phyloP scores from a whole-genome alignment of 2,113 vertebrate species.

The Illadopsis cleaveri region DNA sequence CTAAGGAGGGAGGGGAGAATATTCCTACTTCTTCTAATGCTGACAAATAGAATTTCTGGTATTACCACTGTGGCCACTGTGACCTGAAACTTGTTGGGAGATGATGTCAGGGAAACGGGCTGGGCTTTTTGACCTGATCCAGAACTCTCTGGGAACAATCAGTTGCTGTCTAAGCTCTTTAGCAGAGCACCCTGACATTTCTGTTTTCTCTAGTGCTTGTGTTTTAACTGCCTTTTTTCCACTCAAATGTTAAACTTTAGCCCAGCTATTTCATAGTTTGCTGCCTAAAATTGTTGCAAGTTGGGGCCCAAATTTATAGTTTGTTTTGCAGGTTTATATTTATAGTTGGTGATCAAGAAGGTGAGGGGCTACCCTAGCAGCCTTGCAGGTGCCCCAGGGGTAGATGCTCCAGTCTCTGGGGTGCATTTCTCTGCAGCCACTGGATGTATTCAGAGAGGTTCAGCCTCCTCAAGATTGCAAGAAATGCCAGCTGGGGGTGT shows the following conservation, averaged over 20 bases:
- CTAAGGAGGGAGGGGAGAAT: neutral
- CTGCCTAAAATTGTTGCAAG: neutral
- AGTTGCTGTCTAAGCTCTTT: neutral
- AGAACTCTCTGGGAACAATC: neutral
- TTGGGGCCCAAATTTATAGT: too few relatives aligned
- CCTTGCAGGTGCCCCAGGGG: neutral
- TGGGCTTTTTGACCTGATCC: neutral
- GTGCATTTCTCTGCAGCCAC: neutral
- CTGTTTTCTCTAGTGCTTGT: neutral
- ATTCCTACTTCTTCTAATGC: neutral
- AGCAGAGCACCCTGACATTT: neutral
- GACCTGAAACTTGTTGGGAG: neutral
- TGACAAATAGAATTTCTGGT: neutral
- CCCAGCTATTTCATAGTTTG: neutral
- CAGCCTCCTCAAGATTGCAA: too few relatives aligned
- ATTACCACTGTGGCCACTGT: neutral
- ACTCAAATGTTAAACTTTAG: neutral
- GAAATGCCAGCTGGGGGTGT: neutral
- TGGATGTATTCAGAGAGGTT: neutral
- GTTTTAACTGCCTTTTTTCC: neutral
- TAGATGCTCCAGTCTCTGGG: fast-evolving
- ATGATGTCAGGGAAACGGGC: neutral
- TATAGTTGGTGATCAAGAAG: neutral
- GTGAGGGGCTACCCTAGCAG: neutral
- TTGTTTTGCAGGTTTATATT: neutral